These are phyloP conservation scores for Gymnobelideus leadbeateri DNA, from an alignment of 2,113 vertebrate genomes.

Conservation along the genomic window DNA sequence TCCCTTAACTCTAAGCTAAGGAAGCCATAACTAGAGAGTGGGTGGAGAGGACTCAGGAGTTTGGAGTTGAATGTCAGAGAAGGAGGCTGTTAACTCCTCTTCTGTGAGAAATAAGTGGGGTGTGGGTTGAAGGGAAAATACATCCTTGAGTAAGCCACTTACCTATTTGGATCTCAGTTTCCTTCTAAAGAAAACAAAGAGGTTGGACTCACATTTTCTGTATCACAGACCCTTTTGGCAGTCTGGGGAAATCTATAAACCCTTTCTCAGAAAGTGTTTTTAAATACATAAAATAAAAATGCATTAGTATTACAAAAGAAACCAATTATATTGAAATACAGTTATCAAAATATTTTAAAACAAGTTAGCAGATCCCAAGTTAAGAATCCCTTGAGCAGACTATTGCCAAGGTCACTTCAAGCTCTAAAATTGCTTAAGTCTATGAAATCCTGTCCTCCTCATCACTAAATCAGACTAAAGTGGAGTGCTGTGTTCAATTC, in stretches of 20 bases:
- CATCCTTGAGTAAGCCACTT: neutral
- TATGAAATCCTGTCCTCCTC: neutral
- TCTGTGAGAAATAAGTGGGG: neutral
- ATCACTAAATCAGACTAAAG: neutral
- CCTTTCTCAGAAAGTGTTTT: neutral
- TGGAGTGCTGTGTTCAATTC: neutral
- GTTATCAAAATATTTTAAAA: neutral
- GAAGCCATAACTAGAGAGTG: neutral
- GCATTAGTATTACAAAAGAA: neutral
- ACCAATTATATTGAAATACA: neutral
- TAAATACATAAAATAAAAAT: neutral
- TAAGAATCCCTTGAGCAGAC: neutral
- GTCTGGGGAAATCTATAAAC: neutral
- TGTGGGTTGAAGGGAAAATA: neutral
- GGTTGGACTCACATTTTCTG: neutral
- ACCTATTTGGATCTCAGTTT: neutral
- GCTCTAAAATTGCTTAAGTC: neutral
- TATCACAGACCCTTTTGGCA: neutral
- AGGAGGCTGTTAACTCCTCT: neutral
- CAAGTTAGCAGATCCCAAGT: neutral
- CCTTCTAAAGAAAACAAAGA: neutral
- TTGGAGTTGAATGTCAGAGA: neutral
- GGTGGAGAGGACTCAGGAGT: neutral
- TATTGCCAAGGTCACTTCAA: neutral
- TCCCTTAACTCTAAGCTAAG: neutral